Conservation (phyloP, 1,140 invertebrate genomes). For the Brachionus sp. region DNA sequence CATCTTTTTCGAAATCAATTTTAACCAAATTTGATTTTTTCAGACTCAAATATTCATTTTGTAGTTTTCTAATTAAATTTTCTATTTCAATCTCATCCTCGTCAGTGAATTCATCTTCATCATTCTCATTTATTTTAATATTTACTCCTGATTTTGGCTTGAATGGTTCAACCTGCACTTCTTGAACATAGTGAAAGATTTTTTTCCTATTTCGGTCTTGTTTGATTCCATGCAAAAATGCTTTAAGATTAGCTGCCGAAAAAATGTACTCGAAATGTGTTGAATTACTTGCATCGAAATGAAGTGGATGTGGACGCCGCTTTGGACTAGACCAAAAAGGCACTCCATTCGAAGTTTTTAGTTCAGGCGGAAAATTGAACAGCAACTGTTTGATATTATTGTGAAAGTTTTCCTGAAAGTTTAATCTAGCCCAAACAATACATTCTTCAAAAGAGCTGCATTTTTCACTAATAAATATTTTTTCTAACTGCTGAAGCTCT, state of each 20-base stretch:
- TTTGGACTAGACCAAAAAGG: constrained; percentile 99
- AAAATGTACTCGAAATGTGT: constrained; percentile 86
- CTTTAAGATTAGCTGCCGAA: constrained; percentile 85
- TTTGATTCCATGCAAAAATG: constrained; percentile 78
- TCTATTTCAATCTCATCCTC: neutral
- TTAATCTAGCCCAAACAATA: constrained; percentile 80
- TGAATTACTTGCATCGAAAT: constrained; percentile 60
- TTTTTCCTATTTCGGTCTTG: neutral
- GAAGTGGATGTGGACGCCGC: constrained; percentile 77
- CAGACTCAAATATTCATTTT: neutral
- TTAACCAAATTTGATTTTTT: constrained; percentile 69
- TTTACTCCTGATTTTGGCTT: constrained; percentile 85
- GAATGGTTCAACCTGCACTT: constrained; percentile 74
- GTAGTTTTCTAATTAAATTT: neutral
- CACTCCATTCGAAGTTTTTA: constrained; percentile 75
- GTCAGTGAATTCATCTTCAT: neutral
- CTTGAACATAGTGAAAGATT: constrained; percentile 60
- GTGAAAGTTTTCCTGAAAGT: constrained; percentile 86
- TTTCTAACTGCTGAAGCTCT: constrained; percentile 80
- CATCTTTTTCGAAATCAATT: constrained; percentile 96
- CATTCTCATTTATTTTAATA: constrained; percentile 85
- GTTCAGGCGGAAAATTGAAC: constrained; percentile 92
- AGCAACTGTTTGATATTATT: constrained; percentile 94
- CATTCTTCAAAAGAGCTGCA: constrained; percentile 80
- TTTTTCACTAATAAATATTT: constrained; percentile 77